Percentiles rank a stretch among this genome's conserved stretches.
phyloP scores from a whole-genome alignment of 2,113 vertebrate species.

The Engraulis encrasicolus region DNA sequence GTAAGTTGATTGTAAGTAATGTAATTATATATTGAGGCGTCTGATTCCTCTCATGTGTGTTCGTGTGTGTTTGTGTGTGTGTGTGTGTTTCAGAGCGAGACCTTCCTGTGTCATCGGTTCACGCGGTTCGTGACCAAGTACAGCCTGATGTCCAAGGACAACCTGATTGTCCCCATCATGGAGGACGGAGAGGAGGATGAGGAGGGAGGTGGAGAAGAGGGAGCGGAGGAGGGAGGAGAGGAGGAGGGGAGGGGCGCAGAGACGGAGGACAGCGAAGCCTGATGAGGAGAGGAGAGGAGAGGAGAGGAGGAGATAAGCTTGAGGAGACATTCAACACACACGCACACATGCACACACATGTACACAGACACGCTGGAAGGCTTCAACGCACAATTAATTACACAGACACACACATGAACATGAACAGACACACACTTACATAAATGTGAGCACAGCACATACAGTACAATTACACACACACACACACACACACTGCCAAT shows the following conservation, averaged over 20 bases:
- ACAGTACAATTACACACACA: too few relatives aligned
- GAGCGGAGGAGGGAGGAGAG: too few relatives aligned
- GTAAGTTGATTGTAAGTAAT: too few relatives aligned
- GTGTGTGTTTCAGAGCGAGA: conserved; percentile 93
- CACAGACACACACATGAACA: too few relatives aligned
- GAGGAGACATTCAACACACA: background rate
- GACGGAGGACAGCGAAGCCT: conserved; percentile 95
- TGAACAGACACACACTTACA: too few relatives aligned
- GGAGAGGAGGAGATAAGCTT: conserved; percentile 88
- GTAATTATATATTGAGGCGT: background rate
- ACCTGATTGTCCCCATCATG: conserved; percentile 98
- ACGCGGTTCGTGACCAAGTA: conserved; percentile 99
- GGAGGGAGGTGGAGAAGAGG: too few relatives aligned
- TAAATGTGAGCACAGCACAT: too few relatives aligned
- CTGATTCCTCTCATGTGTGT: background rate
- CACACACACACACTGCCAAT: too few relatives aligned
- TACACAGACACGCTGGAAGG: background rate
- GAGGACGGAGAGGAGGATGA: conserved; percentile 83
- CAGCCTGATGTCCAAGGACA: conserved; percentile 99
- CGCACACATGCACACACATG: background rate
- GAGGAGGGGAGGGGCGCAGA: background rate
- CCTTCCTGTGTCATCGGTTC: conserved; percentile 98
- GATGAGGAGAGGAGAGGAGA: conserved; percentile 51
- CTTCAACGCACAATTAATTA: too few relatives aligned
- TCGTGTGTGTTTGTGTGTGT: too few relatives aligned